phyloP scores from a whole-genome alignment of 1,140 invertebrate genomes.

The Pollicipes pollicipes region DNA sequence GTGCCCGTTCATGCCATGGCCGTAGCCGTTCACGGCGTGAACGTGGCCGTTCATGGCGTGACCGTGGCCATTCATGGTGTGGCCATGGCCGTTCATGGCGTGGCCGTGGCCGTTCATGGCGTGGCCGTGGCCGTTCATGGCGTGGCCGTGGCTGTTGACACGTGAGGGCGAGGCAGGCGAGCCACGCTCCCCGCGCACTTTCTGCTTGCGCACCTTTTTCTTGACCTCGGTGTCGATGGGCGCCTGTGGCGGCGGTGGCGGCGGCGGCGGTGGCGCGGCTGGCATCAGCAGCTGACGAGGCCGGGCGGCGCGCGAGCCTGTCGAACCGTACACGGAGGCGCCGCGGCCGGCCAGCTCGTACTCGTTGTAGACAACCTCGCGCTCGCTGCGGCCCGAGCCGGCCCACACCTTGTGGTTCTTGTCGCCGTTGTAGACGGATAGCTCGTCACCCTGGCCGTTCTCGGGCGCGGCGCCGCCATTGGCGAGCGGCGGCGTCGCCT shows the following conservation, averaged over 20 bases:
- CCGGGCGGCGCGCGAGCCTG: slow-evolving; percentile 25
- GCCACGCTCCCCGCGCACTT: slow-evolving; percentile 23
- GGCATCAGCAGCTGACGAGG: slow-evolving; percentile 60
- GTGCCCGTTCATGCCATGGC: slow-evolving; percentile 21
- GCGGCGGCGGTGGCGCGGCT: slow-evolving; percentile 56
- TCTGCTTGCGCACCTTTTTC: slow-evolving; percentile 31
- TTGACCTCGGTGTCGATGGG: slow-evolving; percentile 30
- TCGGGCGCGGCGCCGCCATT: slow-evolving; percentile 19
- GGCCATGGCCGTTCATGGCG: slow-evolving; percentile 13
- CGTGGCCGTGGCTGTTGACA: slow-evolving; percentile 12
- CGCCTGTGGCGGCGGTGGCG: slow-evolving; percentile 41
- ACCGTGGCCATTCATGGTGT: slow-evolving; percentile 15
- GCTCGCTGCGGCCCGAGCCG: slow-evolving; percentile 13
- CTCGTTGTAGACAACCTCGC: slow-evolving; percentile 39
- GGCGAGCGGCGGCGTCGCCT: slow-evolving; percentile 17
- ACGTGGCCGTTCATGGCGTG: slow-evolving; percentile 15
- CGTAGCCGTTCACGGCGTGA: slow-evolving; percentile 14
- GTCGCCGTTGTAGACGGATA: slow-evolving; percentile 66
- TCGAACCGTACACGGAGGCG: slow-evolving; percentile 19
- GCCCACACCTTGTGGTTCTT: slow-evolving; percentile 84
- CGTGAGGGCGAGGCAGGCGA: slow-evolving; percentile 21
- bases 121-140: slow-evolving; percentile 16
- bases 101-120: slow-evolving; percentile 16
- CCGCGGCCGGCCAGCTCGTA: slow-evolving; percentile 35
- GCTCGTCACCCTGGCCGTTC: slow-evolving; percentile 38